phyloP scores from a whole-genome alignment of 2,113 vertebrate species.

The Colius striatus region DNA sequence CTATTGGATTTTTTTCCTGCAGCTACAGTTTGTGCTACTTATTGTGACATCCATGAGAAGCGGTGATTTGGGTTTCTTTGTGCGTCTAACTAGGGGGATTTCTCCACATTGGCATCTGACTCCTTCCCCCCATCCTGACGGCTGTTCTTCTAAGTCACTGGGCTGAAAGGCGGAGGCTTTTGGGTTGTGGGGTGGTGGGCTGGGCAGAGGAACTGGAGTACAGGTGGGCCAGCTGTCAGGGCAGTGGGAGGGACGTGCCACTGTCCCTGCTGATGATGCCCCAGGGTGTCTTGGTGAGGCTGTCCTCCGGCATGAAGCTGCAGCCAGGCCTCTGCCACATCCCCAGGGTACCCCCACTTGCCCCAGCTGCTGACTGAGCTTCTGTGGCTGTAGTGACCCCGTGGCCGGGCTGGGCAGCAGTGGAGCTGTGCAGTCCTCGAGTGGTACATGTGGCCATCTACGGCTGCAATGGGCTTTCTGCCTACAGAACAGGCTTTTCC shows the following conservation, averaged over 20 bases:
- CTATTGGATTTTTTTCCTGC: slow-evolving; percentile 61
- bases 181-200: neutral
- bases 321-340: neutral
- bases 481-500: neutral
- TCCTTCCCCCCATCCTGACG: neutral
- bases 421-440: accelerated
- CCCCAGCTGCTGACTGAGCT: neutral
- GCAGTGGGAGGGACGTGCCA: neutral
- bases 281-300: neutral
- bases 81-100: slow-evolving; percentile 25
- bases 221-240: neutral
- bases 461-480: neutral
- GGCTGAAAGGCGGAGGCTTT: neutral
- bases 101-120: neutral
- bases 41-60: slow-evolving; percentile 59
- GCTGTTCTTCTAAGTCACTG: slow-evolving; percentile 53
- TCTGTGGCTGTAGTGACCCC: accelerated
- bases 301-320: neutral
- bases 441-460: accelerated
- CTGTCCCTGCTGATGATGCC: neutral
- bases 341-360: accelerated
- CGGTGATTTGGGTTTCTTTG: slow-evolving; percentile 29
- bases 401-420: neutral
- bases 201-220: neutral
- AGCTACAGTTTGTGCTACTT: slow-evolving; percentile 65